Evolutionary conservation across 2,113 vertebrate genomes (phyloP).

Genomic region (Triplophysa tibetana): DNA sequence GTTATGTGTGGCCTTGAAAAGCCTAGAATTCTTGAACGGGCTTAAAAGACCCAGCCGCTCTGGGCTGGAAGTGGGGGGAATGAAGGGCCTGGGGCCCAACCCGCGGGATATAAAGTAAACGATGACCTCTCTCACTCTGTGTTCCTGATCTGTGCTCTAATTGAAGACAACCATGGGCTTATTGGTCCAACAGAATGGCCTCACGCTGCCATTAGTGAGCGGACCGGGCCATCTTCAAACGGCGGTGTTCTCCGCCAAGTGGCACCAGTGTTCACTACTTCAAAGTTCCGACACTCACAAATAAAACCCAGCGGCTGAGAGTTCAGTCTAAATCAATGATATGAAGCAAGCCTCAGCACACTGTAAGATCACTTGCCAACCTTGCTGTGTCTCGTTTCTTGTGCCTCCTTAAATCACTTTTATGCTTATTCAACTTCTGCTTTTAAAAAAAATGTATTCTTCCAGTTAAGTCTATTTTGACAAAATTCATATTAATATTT

Average conservation of each 20-base stretch:
- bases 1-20: constrained; percentile 64
- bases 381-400: constrained; percentile 24
- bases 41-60: constrained; percentile 66
- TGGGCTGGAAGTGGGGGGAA: constrained; percentile 54
- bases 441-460: too few species aligned
- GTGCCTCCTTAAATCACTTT: neutral
- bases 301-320: constrained; percentile 61
- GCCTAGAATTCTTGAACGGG: constrained; percentile 71
- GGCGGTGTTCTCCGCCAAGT: constrained; percentile 59
- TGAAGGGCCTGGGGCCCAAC: constrained; percentile 48
- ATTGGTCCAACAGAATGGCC: constrained; percentile 72
- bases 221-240: constrained; percentile 75
- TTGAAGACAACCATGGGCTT: constrained; percentile 73
- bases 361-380: constrained; percentile 32
- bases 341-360: constrained; percentile 53
- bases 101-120: constrained; percentile 66
- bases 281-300: constrained; percentile 64
- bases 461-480: too few species aligned
- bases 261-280: constrained; percentile 72
- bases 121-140: constrained; percentile 70
- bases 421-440: neutral
- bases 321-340: constrained; percentile 60
- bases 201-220: constrained; percentile 75
- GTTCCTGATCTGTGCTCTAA: constrained; percentile 75
- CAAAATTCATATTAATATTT: too few species aligned